Evolutionary conservation across 2,888 invertebrate species (phyloP), one percentile per base, ranked within the genome.

Genomic region (Drosophila robusta): DNA sequence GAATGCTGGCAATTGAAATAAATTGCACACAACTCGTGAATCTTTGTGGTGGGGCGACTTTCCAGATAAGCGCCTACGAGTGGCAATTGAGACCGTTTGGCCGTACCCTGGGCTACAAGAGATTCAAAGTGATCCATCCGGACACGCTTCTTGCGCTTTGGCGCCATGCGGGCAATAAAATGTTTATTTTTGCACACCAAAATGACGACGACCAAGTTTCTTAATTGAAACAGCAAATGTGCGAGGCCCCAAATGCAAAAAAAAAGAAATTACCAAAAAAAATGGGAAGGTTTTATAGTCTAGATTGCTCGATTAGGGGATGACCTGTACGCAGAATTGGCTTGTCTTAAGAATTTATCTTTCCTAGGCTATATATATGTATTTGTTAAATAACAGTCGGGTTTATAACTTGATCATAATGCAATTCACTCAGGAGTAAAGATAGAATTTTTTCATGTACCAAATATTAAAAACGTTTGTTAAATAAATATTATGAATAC

Each of bases 131-230:
- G 62, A 74, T 63, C 54, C 46, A 69, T 62, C 39, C 46, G 62
- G 58, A 65, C 49, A 49, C 64, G 52, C 26, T 69, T 75, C 56
- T 62, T 64, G 39, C 52, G 67, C 47, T 46, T 65, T 81, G 83
- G 84, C 87, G 87, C 75, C 87, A 87, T 51, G 84, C 70, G 62
- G 58, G 64, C 80, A 87, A 83, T 87, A 83, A 83, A 80, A 84
- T 83, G 69, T 75, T 87, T 79, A 80, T 83, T 83, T 83, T 80
- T 56, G 80, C 84, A 70, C 81, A 79, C 68, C 52, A 61, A 76
- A 66, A 68, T 46, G 51, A 78, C 54, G 62, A 62, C 69, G 67
- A 78, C 58, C 70, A 76, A 80, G 56, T 69, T 85, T 57, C 61
- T 65, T 69, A 80, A 80, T 84, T 80, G 71, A 82, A 81, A 78